Conservation (phyloP, 2,888 invertebrate genomes). For the Sarcophaga caerulescens region DNA sequence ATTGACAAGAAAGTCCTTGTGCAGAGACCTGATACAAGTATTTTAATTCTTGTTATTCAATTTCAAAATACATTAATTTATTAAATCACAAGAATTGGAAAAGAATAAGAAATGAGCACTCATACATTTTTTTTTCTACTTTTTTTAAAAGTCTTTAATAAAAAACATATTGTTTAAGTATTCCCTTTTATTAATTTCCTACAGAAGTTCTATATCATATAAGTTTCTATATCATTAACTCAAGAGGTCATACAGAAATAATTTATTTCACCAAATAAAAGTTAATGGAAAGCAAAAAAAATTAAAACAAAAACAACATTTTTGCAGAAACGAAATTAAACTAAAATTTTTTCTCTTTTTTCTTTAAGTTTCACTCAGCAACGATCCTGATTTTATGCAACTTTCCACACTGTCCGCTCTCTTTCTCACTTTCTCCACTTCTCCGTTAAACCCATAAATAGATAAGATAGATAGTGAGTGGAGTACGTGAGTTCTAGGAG, state of each 20-base stretch:
- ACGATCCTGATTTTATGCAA: background rate
- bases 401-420: too few relatives aligned
- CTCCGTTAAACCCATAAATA: slow-evolving; percentile 12
- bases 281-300: slow-evolving; percentile 8
- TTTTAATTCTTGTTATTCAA: too few relatives aligned
- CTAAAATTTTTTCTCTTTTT: background rate
- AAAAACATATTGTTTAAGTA: background rate
- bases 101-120: background rate
- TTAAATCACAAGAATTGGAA: background rate
- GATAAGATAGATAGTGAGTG: background rate
- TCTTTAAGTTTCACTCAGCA: background rate
- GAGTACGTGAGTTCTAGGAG: too few relatives aligned
- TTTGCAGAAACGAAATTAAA: too few relatives aligned
- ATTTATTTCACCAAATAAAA: slow-evolving; percentile 29
- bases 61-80: too few relatives aligned
- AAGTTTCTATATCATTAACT: slow-evolving; percentile 57
- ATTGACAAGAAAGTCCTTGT: too few relatives aligned
- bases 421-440: too few relatives aligned
- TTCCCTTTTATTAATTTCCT: slow-evolving; percentile 25
- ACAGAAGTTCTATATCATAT: slow-evolving; percentile 20
- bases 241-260: slow-evolving; percentile 42
- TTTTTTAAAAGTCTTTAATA: background rate
- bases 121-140: too few relatives aligned
- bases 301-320: background rate
- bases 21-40: too few relatives aligned